A percentile compares a stretch with the other conserved stretches of the same genome.
Conservation (phyloP, 2,888 invertebrate species). For the Alloscopus bannaensis region DNA sequence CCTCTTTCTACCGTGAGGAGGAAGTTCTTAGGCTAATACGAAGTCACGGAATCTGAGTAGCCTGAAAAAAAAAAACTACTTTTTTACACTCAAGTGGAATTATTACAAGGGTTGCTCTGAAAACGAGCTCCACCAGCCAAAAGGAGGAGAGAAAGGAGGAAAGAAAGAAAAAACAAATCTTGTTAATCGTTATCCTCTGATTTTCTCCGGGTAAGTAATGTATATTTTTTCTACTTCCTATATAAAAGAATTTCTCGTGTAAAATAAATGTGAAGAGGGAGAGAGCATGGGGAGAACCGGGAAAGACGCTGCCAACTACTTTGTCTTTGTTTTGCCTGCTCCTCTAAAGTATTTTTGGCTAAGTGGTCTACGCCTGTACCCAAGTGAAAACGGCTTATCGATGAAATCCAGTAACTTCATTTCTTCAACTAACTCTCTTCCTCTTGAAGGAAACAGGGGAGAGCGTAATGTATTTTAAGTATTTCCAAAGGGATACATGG, state of each 20-base stretch:
- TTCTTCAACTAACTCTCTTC: too few relatives aligned
- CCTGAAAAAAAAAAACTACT: neutral
- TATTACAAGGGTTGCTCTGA: conserved; percentile 7
- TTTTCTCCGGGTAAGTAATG: conserved; percentile 10
- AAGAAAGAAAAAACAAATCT: neutral
- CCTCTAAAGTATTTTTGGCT: too few relatives aligned
- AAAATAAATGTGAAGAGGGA: neutral
- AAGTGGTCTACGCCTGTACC: too few relatives aligned
- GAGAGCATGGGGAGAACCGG: too few relatives aligned
- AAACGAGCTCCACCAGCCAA: neutral
- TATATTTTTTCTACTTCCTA: conserved; percentile 6
- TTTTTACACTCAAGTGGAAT: conserved; percentile 13
- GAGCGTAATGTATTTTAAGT: too few relatives aligned
- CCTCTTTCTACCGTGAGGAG: neutral
- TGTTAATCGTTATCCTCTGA: conserved; percentile 27
- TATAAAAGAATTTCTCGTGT: neutral
- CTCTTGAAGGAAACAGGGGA: too few relatives aligned
- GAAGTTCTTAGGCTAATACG: conserved; percentile 11
- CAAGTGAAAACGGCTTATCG: too few relatives aligned
- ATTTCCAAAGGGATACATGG: too few relatives aligned
- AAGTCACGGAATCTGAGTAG: conserved; percentile 9
- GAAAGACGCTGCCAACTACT: too few relatives aligned
- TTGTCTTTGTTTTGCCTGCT: neutral
- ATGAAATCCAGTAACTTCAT: too few relatives aligned
- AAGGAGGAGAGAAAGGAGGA: neutral